Evolutionary conservation across 2,113 vertebrate genomes (phyloP).

Genomic region (Albula glossodonta): DNA sequence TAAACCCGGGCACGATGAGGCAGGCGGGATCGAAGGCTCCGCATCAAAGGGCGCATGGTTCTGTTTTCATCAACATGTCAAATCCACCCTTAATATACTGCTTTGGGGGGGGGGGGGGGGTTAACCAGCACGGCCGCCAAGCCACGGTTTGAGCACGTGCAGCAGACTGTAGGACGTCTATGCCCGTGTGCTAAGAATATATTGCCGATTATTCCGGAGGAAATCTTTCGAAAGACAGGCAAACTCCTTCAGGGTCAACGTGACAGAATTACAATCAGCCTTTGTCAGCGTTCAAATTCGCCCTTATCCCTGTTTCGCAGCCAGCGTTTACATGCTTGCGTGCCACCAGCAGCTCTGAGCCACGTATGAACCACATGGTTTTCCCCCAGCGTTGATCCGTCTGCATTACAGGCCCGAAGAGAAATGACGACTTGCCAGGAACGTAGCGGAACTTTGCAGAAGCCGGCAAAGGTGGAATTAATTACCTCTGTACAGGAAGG

Average conservation of each 20-base stretch:
- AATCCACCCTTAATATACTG: neutral
- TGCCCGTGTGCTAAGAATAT: neutral
- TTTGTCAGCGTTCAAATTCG: neutral
- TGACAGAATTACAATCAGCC: too few relatives aligned
- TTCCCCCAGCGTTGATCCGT: neutral
- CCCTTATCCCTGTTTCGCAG: neutral
- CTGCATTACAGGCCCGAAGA: too few relatives aligned
- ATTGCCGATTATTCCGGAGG: neutral
- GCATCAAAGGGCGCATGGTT: neutral
- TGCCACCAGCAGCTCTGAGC: neutral
- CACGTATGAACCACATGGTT: too few relatives aligned
- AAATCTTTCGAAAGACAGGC: neutral
- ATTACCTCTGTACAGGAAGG: neutral
- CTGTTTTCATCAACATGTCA: constrained; percentile 5
- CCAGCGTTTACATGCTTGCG: neutral
- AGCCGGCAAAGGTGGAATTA: neutral
- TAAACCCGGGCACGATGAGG: neutral
- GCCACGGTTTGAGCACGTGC: neutral
- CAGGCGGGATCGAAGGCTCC: neutral
- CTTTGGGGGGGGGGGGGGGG: neutral
- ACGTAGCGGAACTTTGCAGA: neutral
- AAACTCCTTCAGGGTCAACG: neutral
- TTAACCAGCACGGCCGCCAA: neutral
- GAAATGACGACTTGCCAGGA: too few relatives aligned
- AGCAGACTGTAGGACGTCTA: neutral